These are phyloP conservation scores for Perca schrenkii DNA, from an alignment of 2,113 vertebrate species.

Conservation along the genomic window DNA sequence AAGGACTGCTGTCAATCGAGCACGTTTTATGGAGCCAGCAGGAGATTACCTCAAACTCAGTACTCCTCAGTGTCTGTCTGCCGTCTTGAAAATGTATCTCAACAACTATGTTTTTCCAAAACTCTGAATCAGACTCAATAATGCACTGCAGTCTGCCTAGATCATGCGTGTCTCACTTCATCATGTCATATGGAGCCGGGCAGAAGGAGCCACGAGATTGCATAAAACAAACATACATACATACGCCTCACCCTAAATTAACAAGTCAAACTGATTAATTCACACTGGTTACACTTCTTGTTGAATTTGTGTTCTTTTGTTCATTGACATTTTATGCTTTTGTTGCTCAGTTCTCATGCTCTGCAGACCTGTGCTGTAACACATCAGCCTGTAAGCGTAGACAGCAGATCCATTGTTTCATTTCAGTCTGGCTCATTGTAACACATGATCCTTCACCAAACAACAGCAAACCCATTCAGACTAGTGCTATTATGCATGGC, in stretches of 20 bases:
- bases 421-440: conserved; percentile 74
- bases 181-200: conserved; percentile 59
- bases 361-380: conserved; percentile 54
- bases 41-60: conserved; percentile 78
- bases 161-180: conserved; percentile 68
- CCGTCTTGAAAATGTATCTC: conserved; percentile 75
- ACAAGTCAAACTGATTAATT: conserved; percentile 76
- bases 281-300: conserved; percentile 53
- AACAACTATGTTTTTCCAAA: conserved; percentile 68
- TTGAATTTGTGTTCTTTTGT: conserved; percentile 64
- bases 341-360: conserved; percentile 57
- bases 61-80: conserved; percentile 52
- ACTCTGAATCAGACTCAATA: conserved; percentile 71
- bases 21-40: conserved; percentile 76
- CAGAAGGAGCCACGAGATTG: conserved; percentile 14
- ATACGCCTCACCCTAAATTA: conserved; percentile 48
- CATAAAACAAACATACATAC: conserved; percentile 46
- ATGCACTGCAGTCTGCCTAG: conserved; percentile 56
- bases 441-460: conserved; percentile 71
- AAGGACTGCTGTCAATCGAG: conserved; percentile 80
- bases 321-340: conserved; percentile 73
- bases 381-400: conserved; percentile 66
- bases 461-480: conserved; percentile 70
- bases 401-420: conserved; percentile 66
- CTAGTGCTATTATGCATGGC: conserved; percentile 50